A percentile compares a stretch with the other conserved stretches of the same genome.
Evolutionary conservation across 2,113 vertebrate species (phyloP).

Genomic region (Panthera tigris): DNA sequence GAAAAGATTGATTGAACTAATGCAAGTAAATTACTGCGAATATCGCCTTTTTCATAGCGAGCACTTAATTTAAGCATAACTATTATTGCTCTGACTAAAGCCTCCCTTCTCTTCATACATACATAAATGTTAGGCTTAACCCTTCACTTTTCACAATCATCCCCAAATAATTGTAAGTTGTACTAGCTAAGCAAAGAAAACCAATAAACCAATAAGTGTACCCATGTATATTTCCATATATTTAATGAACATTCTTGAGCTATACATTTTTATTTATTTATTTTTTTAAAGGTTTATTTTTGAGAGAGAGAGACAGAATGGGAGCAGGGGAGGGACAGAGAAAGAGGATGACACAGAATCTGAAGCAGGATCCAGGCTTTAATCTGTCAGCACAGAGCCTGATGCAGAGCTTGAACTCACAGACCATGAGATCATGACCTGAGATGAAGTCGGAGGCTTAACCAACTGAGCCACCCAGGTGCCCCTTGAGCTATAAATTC

Average conservation of each 20-base stretch:
- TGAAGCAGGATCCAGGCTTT: too few relatives aligned
- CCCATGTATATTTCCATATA: not conserved
- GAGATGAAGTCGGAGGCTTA: too few relatives aligned
- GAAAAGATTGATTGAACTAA: not conserved
- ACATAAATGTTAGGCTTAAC: accelerated
- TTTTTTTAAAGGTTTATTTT: too few relatives aligned
- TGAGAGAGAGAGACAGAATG: too few relatives aligned
- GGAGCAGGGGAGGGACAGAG: too few relatives aligned
- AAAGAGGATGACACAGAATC: too few relatives aligned
- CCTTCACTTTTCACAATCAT: not conserved
- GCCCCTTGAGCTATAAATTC: not conserved
- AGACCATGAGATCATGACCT: too few relatives aligned
- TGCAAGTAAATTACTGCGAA: not conserved
- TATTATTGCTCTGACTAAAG: not conserved
- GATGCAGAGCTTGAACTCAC: too few relatives aligned
- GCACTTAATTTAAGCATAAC: not conserved
- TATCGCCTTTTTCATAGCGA: not conserved
- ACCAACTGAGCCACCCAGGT: too few relatives aligned
- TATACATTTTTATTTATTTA: not conserved
- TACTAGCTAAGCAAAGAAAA: not conserved
- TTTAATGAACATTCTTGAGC: not conserved
- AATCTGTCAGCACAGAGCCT: too few relatives aligned
- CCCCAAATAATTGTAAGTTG: not conserved
- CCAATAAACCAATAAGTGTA: not conserved
- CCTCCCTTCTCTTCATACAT: not conserved